A percentile compares a stretch with the other conserved stretches of the same genome.
Evolutionary conservation across 2,888 invertebrate genomes (phyloP).

Genomic region (Torymus aiolomorphi): DNA sequence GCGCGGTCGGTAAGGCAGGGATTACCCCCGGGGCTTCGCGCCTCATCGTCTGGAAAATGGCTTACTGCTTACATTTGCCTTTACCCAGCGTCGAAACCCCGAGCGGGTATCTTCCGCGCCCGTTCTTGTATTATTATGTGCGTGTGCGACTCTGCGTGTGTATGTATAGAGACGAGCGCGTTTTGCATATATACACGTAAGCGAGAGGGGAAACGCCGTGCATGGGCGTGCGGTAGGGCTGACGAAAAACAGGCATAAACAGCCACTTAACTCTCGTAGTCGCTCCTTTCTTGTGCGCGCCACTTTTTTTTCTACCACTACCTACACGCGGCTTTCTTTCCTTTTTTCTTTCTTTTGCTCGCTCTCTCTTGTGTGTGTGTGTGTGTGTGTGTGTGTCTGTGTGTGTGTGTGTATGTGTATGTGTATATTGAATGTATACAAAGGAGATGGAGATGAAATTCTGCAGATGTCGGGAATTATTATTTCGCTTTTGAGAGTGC

Average conservation of each 20-base stretch:
- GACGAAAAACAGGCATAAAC: conserved; percentile 65
- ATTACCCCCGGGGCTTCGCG: conserved; percentile 74
- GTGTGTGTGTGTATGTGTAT: no score
- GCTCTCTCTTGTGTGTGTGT: background rate
- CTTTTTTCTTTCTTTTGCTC: background rate
- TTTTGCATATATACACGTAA: conserved; percentile 43
- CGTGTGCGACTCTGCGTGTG: background rate
- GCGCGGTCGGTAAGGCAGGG: conserved; percentile 70
- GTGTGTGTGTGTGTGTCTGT: no score
- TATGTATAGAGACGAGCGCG: background rate
- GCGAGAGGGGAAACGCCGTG: conserved; percentile 56
- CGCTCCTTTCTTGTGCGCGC: conserved; percentile 55
- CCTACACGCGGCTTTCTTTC: background rate
- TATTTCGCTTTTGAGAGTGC: background rate
- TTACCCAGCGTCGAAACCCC: conserved; percentile 59
- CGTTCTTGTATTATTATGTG: conserved; percentile 20
- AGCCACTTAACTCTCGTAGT: conserved; percentile 66
- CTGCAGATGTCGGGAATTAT: conserved; percentile 3
- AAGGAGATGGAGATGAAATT: conserved; percentile 4
- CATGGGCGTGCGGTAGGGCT: conserved; percentile 55
- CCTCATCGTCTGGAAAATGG: conserved; percentile 76
- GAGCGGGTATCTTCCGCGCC: conserved; percentile 14
- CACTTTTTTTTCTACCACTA: background rate
- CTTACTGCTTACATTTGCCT: conserved; percentile 74
- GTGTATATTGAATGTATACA: conserved; percentile 31